Evolutionary conservation across 1,140 invertebrate genomes (phyloP), one percentile per base, ranked within the genome.

Genomic region (Rhynchophorus ferrugineus): DNA sequence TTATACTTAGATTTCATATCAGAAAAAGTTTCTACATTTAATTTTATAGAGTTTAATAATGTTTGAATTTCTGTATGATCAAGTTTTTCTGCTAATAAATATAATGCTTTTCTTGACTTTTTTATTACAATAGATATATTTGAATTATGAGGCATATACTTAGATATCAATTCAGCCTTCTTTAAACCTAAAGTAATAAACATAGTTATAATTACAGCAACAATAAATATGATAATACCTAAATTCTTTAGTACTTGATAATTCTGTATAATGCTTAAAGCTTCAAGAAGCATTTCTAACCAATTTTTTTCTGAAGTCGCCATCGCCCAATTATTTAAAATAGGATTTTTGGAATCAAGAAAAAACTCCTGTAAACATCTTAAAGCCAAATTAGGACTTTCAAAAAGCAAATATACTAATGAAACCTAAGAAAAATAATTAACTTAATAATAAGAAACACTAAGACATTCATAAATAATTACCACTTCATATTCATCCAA

Each of bases 191-290:
- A 24, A 62, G 20, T 22, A 13, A 49, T 14, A 33, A 44, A 44
- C 17, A 2, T 38, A 3, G 41, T 13, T 3, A 20, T 0, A 20
- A 2, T 17, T 14, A 11, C 11, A 36, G n/a, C 3, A 37, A 36
- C 36, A 35, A 48, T 18, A 8, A 20, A 18, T 36, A 18, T 8
- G 41, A 11, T 48, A 36, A 49, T 29, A 48, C 57, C 59, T 56
- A 37, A 63, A 56, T 17, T 46, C 38, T 36, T 36, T 54, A 67
- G 21, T 14, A 58, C 34, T 50, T 53, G 14, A 44, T 61, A 67
- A 49, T 65, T 62, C 50, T 65, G 61, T 17, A 65, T 61, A 29
- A 64, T 61, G 19, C 46, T 49, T 20, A 67, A 39, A 22, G 61
- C 62, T 50, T 66, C 65, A 0, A 66, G 16, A 11, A 66, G 41